Evolutionary conservation across 2,113 vertebrate species (phyloP).

Genomic region (Leptobrachium ailaonicum): DNA sequence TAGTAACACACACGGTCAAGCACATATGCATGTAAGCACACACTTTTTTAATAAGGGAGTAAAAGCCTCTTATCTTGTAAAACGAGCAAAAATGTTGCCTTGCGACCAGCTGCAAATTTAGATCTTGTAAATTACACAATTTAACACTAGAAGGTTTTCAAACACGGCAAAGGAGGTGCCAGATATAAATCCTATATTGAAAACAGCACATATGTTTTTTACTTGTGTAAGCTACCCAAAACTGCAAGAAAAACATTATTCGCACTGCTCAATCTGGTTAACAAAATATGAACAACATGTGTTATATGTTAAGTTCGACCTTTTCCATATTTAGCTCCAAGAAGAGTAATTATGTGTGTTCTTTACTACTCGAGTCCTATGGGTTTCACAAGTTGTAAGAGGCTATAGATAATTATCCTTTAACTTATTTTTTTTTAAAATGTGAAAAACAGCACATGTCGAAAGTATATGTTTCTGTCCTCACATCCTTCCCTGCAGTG

Average conservation of each 20-base stretch:
- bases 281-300: conserved; percentile 40
- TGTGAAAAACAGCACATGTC: background rate
- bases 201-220: conserved; percentile 35
- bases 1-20: too few species aligned
- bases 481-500: background rate
- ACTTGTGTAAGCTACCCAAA: conserved; percentile 22
- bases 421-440: background rate
- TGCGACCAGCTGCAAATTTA: conserved; percentile 19
- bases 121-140: conserved; percentile 24
- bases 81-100: conserved; percentile 2
- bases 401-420: conserved; percentile 18
- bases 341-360: conserved; percentile 1
- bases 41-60: too few species aligned
- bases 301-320: conserved; percentile 31
- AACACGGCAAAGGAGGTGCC: conserved; percentile 17
- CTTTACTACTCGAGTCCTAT: conserved; percentile 3
- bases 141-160: conserved; percentile 5
- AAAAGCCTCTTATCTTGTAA: background rate
- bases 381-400: conserved; percentile 9
- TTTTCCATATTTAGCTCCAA: conserved; percentile 18
- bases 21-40: too few species aligned
- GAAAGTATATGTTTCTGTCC: background rate
- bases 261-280: conserved; percentile 12
- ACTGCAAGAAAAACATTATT: conserved; percentile 33
- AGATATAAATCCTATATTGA: conserved; percentile 29